These are phyloP conservation scores for Chauna torquata DNA, from an alignment of 2,113 vertebrate genomes.

Conservation along the genomic window DNA sequence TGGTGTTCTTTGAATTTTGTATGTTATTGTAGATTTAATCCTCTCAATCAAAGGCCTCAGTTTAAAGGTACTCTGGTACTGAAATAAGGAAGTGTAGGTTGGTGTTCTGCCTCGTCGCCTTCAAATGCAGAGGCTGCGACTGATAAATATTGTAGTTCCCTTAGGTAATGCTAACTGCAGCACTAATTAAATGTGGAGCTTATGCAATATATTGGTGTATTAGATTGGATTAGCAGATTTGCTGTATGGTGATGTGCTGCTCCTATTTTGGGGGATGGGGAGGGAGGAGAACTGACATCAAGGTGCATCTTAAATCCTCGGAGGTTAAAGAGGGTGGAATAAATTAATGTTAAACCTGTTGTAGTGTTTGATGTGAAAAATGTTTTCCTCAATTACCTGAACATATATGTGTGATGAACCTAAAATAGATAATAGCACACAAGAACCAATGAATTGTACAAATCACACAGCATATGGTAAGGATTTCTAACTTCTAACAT, in stretches of 20 bases:
- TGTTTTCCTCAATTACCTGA: constrained; percentile 83
- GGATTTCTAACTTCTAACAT: constrained; percentile 43
- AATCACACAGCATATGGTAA: constrained; percentile 89
- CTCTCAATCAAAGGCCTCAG: neutral
- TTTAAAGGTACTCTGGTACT: neutral
- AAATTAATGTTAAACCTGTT: constrained; percentile 27
- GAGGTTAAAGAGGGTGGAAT: constrained; percentile 29
- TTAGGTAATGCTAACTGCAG: constrained; percentile 46
- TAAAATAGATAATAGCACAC: constrained; percentile 90
- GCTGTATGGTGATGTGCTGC: constrained; percentile 36
- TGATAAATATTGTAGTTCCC: constrained; percentile 33
- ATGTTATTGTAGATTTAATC: neutral
- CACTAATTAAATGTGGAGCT: constrained; percentile 30
- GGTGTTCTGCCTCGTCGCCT: neutral
- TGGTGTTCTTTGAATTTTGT: neutral
- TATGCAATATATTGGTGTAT: constrained; percentile 49
- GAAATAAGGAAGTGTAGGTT: neutral
- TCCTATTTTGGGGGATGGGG: constrained; percentile 12
- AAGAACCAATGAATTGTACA: constrained; percentile 92
- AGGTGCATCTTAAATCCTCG: constrained; percentile 30
- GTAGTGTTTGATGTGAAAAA: constrained; percentile 6
- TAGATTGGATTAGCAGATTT: constrained; percentile 66
- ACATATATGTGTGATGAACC: constrained; percentile 89
- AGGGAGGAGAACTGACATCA: neutral
- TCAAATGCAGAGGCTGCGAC: neutral